Evolutionary conservation across 2,888 invertebrate species (phyloP), one percentile per base, ranked within the genome.

Genomic region (Leucophenga montana): DNA sequence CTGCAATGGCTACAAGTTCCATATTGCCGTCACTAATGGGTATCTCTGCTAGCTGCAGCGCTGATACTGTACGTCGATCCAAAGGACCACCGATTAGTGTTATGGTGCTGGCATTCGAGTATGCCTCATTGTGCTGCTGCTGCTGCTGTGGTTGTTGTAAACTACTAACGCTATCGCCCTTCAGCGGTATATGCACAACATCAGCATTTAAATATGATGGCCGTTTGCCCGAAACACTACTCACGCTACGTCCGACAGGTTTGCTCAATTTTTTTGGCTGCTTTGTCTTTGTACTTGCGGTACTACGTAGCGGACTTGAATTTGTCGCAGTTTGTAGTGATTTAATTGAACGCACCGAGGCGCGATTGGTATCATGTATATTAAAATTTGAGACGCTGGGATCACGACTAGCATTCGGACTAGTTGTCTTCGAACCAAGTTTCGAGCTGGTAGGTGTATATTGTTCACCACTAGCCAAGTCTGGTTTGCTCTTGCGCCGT

Each of bases 131-230:
- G 0, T 90, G 88, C 0, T 67, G n/a, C 0, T 90, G 88, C 0
- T 67, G 20, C 27, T 90, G 89, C 1, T 91, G 90, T 0, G 91
- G 91, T 46, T 91, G 90, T 0, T 91, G 91, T 46, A 90, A 72
- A 11, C 90, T 90, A 20, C 90, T 90, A 4, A 88, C 83, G 31
- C 89, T 88, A 73, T 91, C 91, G 0, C 91, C 93, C 86, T 93
- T 93, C 0, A 93, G 85, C 0, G 93, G 93, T 67, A 93, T 93
- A 74, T 92, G 92, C 66, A 93, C 91, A 62, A 93, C 90, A 73
- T 91, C 91, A 56, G 92, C 92, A 16, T 91, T 91, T 1, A 92
- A 78, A 16, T 91, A 89, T 0, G 91, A 90, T 0, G 92, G 92
- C 0, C 92, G 88, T 71, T 90, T 89, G 0, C 92, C 91, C 0